These are phyloP conservation scores for Castor canadensis DNA, from an alignment of 2,113 vertebrate species.

Conservation along the genomic window DNA sequence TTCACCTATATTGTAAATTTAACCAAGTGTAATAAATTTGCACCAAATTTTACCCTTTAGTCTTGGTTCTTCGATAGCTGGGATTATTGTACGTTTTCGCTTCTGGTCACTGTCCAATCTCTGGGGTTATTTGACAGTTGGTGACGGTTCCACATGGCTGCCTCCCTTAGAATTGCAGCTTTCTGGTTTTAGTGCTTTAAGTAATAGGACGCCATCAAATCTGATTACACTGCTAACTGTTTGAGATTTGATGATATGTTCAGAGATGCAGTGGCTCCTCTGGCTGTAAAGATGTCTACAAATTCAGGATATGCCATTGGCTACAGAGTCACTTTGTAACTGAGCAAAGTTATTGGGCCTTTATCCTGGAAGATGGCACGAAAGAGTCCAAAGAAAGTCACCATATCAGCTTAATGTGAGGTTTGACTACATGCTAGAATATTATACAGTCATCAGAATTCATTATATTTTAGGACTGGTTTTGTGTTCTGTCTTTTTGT, in stretches of 20 bases:
- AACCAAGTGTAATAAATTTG: conserved; percentile 51
- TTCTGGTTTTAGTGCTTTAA: conserved; percentile 3
- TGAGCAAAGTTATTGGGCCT: neutral
- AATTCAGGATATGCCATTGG: neutral
- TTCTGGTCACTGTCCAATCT: neutral
- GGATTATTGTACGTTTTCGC: neutral
- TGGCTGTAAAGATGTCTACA: neutral
- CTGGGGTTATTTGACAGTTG: neutral
- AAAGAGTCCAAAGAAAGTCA: neutral
- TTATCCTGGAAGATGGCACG: neutral
- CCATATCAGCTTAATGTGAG: neutral
- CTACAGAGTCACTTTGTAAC: neutral
- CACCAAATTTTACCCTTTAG: conserved; percentile 5
- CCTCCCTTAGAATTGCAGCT: neutral
- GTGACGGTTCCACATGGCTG: neutral
- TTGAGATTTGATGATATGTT: neutral
- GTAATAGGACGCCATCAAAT: neutral
- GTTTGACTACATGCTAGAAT: neutral
- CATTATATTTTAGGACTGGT: neutral
- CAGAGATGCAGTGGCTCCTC: neutral
- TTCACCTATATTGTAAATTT: conserved; percentile 61
- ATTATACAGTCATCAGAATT: neutral
- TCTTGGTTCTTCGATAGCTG: neutral
- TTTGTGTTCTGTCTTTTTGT: neutral
- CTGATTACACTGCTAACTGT: neutral